Evolutionary conservation across 2,113 vertebrate genomes (phyloP).

Genomic region (Probosciger aterrimus): DNA sequence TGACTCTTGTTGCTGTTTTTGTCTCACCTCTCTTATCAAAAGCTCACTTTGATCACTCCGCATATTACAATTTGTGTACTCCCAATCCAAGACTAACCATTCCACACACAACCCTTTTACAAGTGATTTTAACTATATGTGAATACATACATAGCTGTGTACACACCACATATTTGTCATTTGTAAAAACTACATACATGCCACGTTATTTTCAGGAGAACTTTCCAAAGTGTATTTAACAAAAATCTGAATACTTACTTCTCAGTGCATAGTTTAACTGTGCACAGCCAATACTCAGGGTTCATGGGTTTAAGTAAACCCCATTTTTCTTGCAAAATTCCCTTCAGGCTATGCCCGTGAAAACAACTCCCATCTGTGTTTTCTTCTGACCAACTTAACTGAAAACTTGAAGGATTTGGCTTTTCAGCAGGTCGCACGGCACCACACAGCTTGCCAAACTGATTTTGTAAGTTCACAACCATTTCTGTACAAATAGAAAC

Average conservation of each 20-base stretch:
- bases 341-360: slow-evolving; percentile 75
- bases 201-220: background rate
- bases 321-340: slow-evolving; percentile 57
- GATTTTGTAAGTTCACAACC: slow-evolving; percentile 78
- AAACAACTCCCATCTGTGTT: slow-evolving; percentile 75
- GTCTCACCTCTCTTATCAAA: slow-evolving; percentile 2
- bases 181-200: background rate
- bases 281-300: slow-evolving; percentile 83
- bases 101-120: background rate
- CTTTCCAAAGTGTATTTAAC: background rate
- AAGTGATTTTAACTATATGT: background rate
- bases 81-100: background rate
- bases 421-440: background rate
- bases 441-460: slow-evolving; percentile 77
- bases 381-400: slow-evolving; percentile 82
- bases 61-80: background rate
- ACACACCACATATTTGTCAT: background rate
- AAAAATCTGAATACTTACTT: slow-evolving; percentile 62
- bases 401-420: slow-evolving; percentile 79
- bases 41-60: slow-evolving; percentile 14
- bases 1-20: background rate
- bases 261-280: slow-evolving; percentile 62
- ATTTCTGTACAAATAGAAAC: slow-evolving; percentile 73
- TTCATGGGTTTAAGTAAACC: slow-evolving; percentile 57
- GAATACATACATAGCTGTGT: background rate